phyloP scores from a whole-genome alignment of 2,797 vertebrate species.

The Ctenopoma kingsleyae region DNA sequence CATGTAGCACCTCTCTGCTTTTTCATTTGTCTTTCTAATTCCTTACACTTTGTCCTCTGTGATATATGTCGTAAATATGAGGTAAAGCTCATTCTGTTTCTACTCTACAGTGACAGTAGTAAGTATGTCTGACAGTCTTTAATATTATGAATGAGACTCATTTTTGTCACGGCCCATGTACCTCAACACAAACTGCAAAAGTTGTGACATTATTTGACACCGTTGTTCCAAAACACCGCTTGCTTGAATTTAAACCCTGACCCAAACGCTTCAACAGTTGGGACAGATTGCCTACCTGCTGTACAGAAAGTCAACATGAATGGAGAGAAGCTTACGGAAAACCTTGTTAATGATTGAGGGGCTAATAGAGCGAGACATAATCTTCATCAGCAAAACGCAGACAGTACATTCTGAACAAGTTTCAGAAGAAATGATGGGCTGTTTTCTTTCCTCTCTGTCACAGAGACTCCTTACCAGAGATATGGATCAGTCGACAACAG shows the following conservation, averaged over 20 bases:
- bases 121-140: not conserved
- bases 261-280: constrained; percentile 16
- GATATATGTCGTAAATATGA: too few species aligned
- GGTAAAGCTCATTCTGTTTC: too few species aligned
- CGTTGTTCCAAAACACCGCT: constrained; percentile 13
- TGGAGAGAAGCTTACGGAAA: constrained; percentile 70
- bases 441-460: constrained; percentile 25
- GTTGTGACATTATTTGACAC: constrained; percentile 3
- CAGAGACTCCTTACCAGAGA: constrained; percentile 19
- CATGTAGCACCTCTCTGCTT: too few species aligned
- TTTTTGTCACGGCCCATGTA: not conserved
- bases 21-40: too few species aligned
- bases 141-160: too few species aligned
- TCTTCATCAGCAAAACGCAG: constrained; percentile 81
- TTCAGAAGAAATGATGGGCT: constrained; percentile 49
- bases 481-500: not conserved
- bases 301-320: constrained; percentile 11
- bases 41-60: too few species aligned
- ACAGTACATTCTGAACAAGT: constrained; percentile 62
- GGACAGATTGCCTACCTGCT: constrained; percentile 6
- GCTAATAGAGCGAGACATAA: constrained; percentile 79
- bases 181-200: not conserved
- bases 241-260: constrained; percentile 33
- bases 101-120: too few species aligned
- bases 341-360: constrained; percentile 81